Evolutionary conservation across 2,888 invertebrate genomes (phyloP).

Genomic region (Andrena chrysosceles): DNA sequence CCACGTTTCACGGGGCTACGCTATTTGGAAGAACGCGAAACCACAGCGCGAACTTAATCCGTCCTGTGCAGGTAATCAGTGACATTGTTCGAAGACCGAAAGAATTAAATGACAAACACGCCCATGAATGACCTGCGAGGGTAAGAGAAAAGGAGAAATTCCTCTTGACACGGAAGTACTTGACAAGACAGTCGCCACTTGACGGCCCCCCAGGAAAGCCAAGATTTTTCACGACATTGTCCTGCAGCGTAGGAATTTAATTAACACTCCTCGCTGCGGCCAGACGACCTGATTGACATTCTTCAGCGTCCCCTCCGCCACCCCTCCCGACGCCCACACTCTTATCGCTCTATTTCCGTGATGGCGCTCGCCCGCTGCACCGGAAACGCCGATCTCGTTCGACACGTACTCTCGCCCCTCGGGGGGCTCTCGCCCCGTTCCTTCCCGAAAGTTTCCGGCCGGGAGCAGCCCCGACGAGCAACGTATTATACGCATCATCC

Average conservation of each 20-base stretch:
- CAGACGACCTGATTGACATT: constrained; percentile 33
- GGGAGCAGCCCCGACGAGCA: constrained; percentile 1
- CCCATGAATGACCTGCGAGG: background rate
- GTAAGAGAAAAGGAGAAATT: background rate
- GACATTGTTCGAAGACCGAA: too few species aligned
- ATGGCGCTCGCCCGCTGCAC: background rate
- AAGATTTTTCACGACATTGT: constrained; percentile 17
- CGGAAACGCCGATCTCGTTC: background rate
- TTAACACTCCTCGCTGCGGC: constrained; percentile 24
- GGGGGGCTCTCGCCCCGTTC: background rate
- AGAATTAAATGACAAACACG: too few species aligned
- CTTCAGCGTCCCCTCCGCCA: background rate
- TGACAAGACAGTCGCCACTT: background rate
- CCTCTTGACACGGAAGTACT: background rate
- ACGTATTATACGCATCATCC: constrained; percentile 34
- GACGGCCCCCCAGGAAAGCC: background rate
- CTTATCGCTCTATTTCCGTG: constrained; percentile 31
- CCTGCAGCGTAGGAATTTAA: constrained; percentile 32
- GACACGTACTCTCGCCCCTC: background rate
- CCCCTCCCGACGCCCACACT: background rate
- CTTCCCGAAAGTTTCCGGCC: constrained; percentile 25
- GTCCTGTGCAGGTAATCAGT: too few species aligned
- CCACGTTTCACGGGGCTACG: background rate
- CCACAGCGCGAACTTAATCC: too few species aligned
- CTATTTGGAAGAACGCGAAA: background rate